Percentiles rank a stretch among this genome's conserved stretches.
Evolutionary conservation across 2,113 vertebrate species (phyloP).

Genomic region (Prionailurus viverrinus): DNA sequence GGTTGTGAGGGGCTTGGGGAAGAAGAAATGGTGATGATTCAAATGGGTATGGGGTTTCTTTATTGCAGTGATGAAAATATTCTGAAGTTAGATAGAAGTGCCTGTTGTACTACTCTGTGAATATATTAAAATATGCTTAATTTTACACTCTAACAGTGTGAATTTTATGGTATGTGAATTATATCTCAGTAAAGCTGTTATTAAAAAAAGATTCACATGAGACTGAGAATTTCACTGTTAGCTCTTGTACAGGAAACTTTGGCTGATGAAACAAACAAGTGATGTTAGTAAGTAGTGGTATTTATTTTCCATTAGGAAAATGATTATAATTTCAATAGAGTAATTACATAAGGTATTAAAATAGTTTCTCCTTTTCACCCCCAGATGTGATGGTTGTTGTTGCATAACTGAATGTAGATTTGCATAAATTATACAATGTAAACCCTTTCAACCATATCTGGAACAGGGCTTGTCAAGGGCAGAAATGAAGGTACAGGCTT

Average conservation of each 20-base stretch:
- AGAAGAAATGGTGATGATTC: background rate
- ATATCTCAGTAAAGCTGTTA: slow-evolving; percentile 23
- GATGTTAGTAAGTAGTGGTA: slow-evolving; percentile 30
- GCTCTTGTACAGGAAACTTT: background rate
- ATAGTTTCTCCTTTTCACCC: slow-evolving; percentile 28
- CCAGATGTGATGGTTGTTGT: slow-evolving; percentile 2
- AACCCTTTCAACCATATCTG: slow-evolving; percentile 59
- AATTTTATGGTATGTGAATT: slow-evolving; percentile 51
- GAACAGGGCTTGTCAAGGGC: slow-evolving; percentile 21
- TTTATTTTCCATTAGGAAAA: slow-evolving; percentile 62
- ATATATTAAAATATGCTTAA: slow-evolving; percentile 32
- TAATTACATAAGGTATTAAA: slow-evolving; percentile 56
- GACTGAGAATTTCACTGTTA: slow-evolving; percentile 6
- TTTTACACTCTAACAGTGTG: background rate
- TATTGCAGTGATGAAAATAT: background rate
- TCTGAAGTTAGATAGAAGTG: background rate
- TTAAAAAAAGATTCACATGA: background rate
- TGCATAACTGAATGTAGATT: slow-evolving; percentile 25
- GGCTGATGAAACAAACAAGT: slow-evolving; percentile 24
- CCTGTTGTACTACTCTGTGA: background rate
- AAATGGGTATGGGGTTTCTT: background rate
- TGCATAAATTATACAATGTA: slow-evolving; percentile 57
- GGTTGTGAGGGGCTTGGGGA: background rate
- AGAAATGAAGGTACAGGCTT: slow-evolving; percentile 36
- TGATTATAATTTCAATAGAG: slow-evolving; percentile 61